Base-by-base conservation (phyloP, 2,113 vertebrate genomes). In the Carollia perspicillata region DNA sequence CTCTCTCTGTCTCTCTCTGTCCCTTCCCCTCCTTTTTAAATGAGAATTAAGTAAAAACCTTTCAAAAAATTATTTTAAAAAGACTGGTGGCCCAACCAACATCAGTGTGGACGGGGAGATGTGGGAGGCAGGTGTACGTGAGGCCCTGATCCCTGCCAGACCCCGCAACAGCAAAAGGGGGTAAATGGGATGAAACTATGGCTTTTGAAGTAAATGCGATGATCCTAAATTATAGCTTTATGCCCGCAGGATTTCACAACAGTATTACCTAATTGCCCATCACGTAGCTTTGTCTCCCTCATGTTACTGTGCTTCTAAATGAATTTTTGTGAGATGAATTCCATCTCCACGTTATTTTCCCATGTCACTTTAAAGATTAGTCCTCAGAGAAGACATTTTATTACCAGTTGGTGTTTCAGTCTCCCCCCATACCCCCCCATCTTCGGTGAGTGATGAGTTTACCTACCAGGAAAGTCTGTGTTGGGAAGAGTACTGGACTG, bases 341-440 rank as follows among this genome's bases (percentile, higher is more conserved):
- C 13, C 63, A 90, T 55, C 42, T 86, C 60, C 55, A 30, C 30
- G 20, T 14, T 89, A 66, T 80, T 72, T 93, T 89, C 37, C 49
- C 72, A 42, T 60, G 60, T 40, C 22, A 51, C 89, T 95, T 85
- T 81, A 90, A 87, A 93, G 63, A 90, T 74, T 69, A 47, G 7
- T 53, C 93, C 65, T 91, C 69, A 81, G 44, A 88, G 68, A 90
- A 91, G 42, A 40, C 11, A 37, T 88, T 88, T 94, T 79, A 53
- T 94, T 71, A 53, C 20, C 28, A 74, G 14, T 53, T 84, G 18
- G 17, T 42, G 9, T 74, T 33, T 84, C 40, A 47, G 0, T 55
- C 16, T 55, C 6, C 42, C 28, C 26, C 58, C 22, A 66, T 6
- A 30, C 49, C 12, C n/a, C 12, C 23, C 40, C 18, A 55, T 12